Evolutionary conservation across 2,888 invertebrate species (phyloP).

Genomic region (Pyrrhosoma nymphula): DNA sequence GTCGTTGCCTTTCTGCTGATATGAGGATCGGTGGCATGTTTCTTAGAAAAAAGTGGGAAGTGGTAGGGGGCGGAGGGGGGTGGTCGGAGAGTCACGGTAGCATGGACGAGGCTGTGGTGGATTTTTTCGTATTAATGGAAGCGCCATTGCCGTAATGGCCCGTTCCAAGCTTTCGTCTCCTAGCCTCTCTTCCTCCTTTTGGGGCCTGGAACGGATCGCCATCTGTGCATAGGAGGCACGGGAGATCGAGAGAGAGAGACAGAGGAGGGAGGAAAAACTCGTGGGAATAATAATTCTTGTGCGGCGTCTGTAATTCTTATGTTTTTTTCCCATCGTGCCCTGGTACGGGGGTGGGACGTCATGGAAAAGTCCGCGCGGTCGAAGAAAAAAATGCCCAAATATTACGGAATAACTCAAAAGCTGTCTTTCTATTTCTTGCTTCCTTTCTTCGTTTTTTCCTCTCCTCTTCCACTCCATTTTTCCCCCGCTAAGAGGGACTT

Average conservation of each 20-base stretch:
- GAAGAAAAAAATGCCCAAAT: conserved; percentile 63
- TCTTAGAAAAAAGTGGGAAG: conserved; percentile 3
- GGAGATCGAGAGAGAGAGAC: background rate
- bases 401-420: conserved; percentile 65
- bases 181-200: background rate
- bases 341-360: conserved; percentile 57
- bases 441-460: background rate
- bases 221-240: background rate
- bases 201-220: conserved; percentile 64
- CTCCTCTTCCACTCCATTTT: background rate
- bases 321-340: conserved; percentile 66
- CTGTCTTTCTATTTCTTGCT: conserved; percentile 6
- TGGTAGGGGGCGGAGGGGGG: background rate
- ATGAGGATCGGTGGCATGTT: conserved; percentile 33
- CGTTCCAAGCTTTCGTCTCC: conserved; percentile 35
- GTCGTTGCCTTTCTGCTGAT: conserved; percentile 28
- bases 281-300: conserved; percentile 66
- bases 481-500: background rate
- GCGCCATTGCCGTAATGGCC: conserved; percentile 59
- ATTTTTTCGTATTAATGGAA: conserved; percentile 46
- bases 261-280: conserved; percentile 10
- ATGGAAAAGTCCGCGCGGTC: conserved; percentile 46
- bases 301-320: conserved; percentile 66
- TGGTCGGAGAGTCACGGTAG: background rate
- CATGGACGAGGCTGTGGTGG: background rate